A percentile compares a stretch with the other conserved stretches of the same genome.
phyloP scores from a whole-genome alignment of 1,140 invertebrate genomes.

The Drosophila suzukii region DNA sequence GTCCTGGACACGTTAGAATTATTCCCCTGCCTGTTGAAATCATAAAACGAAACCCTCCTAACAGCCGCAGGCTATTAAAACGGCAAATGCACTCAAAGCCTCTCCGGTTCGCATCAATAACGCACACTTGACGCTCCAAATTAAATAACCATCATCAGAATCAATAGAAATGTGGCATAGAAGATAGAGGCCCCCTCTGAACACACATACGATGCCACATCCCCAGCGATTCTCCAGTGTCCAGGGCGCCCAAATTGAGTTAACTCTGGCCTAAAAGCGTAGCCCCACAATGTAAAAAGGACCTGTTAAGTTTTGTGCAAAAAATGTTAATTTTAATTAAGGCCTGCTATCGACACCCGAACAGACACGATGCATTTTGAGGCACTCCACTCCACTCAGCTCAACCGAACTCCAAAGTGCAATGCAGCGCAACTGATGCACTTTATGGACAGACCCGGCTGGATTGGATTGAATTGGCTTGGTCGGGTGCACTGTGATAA shows the following conservation, averaged over 20 bases:
- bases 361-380: conserved; percentile 56
- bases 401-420: conserved; percentile 60
- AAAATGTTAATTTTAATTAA: conserved; percentile 84
- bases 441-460: conserved; percentile 53
- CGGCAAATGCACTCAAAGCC: conserved; percentile 54
- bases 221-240: neutral
- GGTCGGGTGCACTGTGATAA: conserved; percentile 20
- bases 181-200: conserved; percentile 1
- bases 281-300: conserved; percentile 57
- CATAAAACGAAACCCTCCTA: neutral
- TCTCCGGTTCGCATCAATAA: conserved; percentile 70
- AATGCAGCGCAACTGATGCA: conserved; percentile 79
- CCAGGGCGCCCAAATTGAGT: conserved; percentile 64
- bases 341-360: conserved; percentile 78
- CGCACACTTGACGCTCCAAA: conserved; percentile 79
- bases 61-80: conserved; percentile 46
- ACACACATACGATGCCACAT: conserved; percentile 5
- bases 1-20: conserved; percentile 1
- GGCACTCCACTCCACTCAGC: conserved; percentile 44
- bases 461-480: conserved; percentile 35
- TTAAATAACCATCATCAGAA: conserved; percentile 83
- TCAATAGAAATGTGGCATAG: conserved; percentile 53
- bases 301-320: conserved; percentile 74
- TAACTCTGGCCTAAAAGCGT: conserved; percentile 77
- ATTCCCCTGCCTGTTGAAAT: neutral